A percentile compares a stretch with the other conserved stretches of the same genome.
These are phyloP conservation scores for Amaurobius ferox DNA, from an alignment of 2,888 invertebrate species.

Conservation along the genomic window DNA sequence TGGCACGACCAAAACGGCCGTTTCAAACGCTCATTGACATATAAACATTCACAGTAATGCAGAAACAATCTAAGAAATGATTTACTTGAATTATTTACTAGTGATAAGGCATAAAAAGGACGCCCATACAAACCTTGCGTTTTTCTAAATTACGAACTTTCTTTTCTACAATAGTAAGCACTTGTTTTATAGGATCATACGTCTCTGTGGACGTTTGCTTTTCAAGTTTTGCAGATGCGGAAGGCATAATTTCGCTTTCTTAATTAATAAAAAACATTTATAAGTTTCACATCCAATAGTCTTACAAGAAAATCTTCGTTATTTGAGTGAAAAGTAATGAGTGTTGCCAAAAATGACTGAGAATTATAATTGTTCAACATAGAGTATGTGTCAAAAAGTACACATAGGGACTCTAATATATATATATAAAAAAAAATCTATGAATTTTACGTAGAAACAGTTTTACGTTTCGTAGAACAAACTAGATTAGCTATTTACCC, in stretches of 20 bases:
- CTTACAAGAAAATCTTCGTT: conserved; percentile 2
- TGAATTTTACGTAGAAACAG: no score
- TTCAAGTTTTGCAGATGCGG: conserved; percentile 91
- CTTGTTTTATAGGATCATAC: conserved; percentile 89
- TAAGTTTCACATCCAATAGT: background rate
- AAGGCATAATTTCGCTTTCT: conserved; percentile 78
- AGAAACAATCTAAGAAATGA: no score
- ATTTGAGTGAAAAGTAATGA: conserved; percentile 5
- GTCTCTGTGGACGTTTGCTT: conserved; percentile 83
- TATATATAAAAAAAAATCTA: no score
- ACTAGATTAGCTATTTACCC: no score
- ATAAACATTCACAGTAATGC: no score
- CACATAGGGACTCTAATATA: no score
- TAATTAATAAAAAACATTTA: conserved; percentile 60
- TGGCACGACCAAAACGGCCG: no score
- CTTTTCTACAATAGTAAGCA: conserved; percentile 92
- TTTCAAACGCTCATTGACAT: no score
- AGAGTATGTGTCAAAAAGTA: no score
- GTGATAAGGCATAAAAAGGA: conserved; percentile 20
- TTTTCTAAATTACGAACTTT: conserved; percentile 98
- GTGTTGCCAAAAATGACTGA: conserved; percentile 23
- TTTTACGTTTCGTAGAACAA: no score
- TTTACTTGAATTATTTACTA: no score
- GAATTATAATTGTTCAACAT: no score
- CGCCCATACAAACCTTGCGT: conserved; percentile 84